These are phyloP conservation scores for Sorex araneus DNA, from an alignment of 2,113 vertebrate genomes.

Conservation along the genomic window DNA sequence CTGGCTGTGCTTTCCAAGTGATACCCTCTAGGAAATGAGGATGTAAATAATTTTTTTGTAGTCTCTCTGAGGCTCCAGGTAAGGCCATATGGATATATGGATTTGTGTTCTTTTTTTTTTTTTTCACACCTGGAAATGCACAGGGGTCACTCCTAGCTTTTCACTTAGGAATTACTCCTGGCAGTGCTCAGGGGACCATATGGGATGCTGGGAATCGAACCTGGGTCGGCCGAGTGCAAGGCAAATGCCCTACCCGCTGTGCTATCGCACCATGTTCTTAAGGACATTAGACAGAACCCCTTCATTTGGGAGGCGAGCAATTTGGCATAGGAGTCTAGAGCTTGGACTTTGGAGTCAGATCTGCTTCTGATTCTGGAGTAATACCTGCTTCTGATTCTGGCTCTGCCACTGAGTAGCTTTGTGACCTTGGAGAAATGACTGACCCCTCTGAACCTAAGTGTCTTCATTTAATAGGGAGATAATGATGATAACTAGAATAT, in stretches of 20 bases:
- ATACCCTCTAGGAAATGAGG: conserved; percentile 39
- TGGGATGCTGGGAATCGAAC: too few relatives aligned
- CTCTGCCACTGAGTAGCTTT: conserved; percentile 11
- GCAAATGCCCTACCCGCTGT: too few relatives aligned
- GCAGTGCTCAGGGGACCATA: too few relatives aligned
- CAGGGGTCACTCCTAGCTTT: too few relatives aligned
- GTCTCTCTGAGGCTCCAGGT: conserved; percentile 52
- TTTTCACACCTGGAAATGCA: too few relatives aligned
- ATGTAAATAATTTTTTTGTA: conserved; percentile 51
- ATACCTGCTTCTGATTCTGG: conserved; percentile 43
- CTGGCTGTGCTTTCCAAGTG: conserved; percentile 37
- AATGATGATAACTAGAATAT: not conserved
- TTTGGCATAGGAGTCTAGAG: conserved; percentile 51
- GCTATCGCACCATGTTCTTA: conserved; percentile 63
- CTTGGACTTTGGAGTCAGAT: conserved; percentile 37
- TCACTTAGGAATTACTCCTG: too few relatives aligned
- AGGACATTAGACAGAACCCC: not conserved
- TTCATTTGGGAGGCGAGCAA: not conserved
- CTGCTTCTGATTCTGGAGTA: conserved; percentile 43
- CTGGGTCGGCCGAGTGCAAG: too few relatives aligned
- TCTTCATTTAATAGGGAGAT: conserved; percentile 2
- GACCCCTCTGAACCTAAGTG: conserved; percentile 16
- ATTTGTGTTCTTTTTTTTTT: too few relatives aligned
- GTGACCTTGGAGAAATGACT: conserved; percentile 66
- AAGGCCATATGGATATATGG: conserved; percentile 26